Base-by-base conservation (phyloP, 2,797 vertebrate species). In the Botia almorhae region DNA sequence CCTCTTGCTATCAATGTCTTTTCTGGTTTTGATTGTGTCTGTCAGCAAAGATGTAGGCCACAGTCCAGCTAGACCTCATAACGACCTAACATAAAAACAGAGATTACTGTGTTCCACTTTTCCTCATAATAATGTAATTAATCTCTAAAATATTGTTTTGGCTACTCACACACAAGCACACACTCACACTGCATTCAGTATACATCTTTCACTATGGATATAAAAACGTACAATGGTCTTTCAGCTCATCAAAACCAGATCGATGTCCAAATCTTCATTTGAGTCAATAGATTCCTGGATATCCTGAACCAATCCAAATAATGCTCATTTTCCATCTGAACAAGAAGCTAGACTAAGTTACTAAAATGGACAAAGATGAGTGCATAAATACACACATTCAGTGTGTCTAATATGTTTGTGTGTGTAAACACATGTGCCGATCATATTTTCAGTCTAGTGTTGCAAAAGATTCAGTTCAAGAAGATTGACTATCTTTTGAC, bases 161-260 rank as follows among this genome's bases (percentile, higher is more conserved):
- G 61, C 78, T 67, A 46, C 60, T 79, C 64, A 71, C 29, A 43
- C 39, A 43, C 39, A 26, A 53, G 23, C 23, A 71, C 50, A 51
- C 76, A 19, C 53, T 6, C 7, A 7, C 33, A 36, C 65, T 79
- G 63, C 71, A 78, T 71, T 43, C 29, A 71, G 43, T 29, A 29
- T 23, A 29, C 23, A 14, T 55, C 21, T 70, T 55, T 26, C 29
- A 80, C 58, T 50, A 46, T 85, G 84, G 87, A 84, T 86, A 74
- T 82, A 48, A 87, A 87, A 82, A 87, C 83, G 33, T 5, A 87
- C 85, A 77, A 84, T 68, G 68, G 50, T 76, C 72, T 56, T 88
- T 89, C 85, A 76, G 88, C 85, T 92, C 89, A 92, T 91, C 89
- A 91, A 89, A 80, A 80, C 60, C 46, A 81, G 61, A 68, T 55